These are phyloP conservation scores for Apodemus agrarius DNA, from an alignment of 2,797 vertebrate genomes.

Conservation along the genomic window DNA sequence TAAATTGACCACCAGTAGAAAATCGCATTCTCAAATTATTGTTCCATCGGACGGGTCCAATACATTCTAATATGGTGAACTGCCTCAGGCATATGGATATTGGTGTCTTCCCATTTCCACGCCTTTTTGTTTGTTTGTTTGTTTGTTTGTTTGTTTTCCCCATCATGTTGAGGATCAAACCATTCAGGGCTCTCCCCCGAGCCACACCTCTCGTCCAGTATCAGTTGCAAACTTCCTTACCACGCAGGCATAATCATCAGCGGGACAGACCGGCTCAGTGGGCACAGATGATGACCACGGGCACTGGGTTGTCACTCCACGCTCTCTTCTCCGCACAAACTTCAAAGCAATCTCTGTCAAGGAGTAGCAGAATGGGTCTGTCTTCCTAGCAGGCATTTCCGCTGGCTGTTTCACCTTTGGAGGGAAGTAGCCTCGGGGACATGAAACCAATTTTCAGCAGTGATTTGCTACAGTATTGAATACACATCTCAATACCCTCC, in stretches of 20 bases:
- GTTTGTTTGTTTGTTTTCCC: background rate
- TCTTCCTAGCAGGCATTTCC: constrained; percentile 68
- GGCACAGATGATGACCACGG: constrained; percentile 25
- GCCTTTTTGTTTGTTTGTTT: no score
- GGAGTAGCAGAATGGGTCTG: constrained; percentile 51
- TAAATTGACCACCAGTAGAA: constrained; percentile 20
- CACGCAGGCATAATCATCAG: background rate
- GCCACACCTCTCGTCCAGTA: background rate
- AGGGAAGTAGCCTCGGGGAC: constrained; percentile 73
- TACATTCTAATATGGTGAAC: constrained; percentile 1
- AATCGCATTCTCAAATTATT: constrained; percentile 29
- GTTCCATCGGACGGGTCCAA: background rate
- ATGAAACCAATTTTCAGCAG: constrained; percentile 78
- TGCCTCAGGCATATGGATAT: background rate
- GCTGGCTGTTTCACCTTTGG: constrained; percentile 60
- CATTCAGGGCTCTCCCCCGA: background rate
- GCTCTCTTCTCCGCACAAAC: constrained; percentile 59
- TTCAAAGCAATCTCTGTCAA: constrained; percentile 71
- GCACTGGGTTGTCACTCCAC: constrained; percentile 1
- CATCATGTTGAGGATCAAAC: background rate
- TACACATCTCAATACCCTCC: constrained; percentile 74
- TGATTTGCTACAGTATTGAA: constrained; percentile 81
- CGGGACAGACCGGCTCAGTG: constrained; percentile 38
- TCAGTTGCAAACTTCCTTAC: constrained; percentile 34
- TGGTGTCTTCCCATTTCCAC: background rate